phyloP scores from a whole-genome alignment of 2,113 vertebrate genomes.

The Nothoprocta perdicaria region DNA sequence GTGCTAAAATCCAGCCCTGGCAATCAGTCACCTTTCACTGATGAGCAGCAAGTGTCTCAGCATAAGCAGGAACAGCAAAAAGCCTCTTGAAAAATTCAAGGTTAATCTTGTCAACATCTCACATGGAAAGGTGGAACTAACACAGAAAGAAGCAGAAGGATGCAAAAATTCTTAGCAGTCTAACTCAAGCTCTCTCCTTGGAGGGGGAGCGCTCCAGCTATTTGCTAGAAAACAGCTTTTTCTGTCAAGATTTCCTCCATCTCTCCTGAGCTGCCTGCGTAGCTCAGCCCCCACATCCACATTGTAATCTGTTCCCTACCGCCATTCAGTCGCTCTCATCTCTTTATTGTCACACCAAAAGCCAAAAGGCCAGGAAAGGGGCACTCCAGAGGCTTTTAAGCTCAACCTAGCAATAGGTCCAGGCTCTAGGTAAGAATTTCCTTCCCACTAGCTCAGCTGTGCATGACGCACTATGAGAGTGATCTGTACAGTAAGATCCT shows the following conservation, averaged over 20 bases:
- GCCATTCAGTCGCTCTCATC: neutral
- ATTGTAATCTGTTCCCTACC: no score
- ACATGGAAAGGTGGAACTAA: neutral
- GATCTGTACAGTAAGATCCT: neutral
- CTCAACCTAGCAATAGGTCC: neutral
- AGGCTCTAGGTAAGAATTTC: neutral
- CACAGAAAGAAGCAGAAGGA: neutral
- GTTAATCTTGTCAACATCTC: neutral
- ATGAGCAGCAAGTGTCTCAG: neutral
- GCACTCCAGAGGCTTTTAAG: neutral
- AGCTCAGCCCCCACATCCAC: neutral
- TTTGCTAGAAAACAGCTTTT: neutral
- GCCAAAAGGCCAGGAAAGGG: neutral
- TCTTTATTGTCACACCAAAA: neutral
- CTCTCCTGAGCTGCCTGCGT: neutral
- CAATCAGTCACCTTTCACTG: neutral
- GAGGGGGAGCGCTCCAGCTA: neutral
- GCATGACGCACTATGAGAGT: neutral
- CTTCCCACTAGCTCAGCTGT: neutral
- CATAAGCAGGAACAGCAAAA: neutral
- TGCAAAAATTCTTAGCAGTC: neutral
- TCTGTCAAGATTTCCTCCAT: neutral
- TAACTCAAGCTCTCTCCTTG: neutral
- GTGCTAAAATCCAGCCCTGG: neutral
- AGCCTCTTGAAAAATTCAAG: neutral